Evolutionary conservation across 2,797 vertebrate genomes (phyloP).

Genomic region (Taenioides sp.): DNA sequence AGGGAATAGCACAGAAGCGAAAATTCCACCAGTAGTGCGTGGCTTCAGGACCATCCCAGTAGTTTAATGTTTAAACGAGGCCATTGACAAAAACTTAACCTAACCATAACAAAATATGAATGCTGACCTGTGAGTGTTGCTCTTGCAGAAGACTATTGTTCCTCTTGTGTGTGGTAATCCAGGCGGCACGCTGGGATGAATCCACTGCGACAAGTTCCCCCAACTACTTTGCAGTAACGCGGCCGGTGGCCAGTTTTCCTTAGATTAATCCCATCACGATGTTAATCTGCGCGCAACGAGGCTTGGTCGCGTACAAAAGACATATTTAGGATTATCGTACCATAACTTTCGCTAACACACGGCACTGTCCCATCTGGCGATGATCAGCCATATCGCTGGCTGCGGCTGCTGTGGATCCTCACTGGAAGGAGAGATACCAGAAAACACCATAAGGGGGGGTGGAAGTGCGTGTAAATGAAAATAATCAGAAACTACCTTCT

Average conservation of each 20-base stretch:
- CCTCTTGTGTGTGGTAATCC: slow-evolving; percentile 65
- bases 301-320: slow-evolving; percentile 10
- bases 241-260: slow-evolving; percentile 9
- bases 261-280: slow-evolving; percentile 19
- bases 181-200: slow-evolving; percentile 53
- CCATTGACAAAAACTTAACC: background rate
- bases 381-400: slow-evolving; percentile 66
- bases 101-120: slow-evolving; percentile 28
- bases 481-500: background rate
- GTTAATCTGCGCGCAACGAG: slow-evolving; percentile 15
- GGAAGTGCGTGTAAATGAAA: background rate
- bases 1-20: slow-evolving; percentile 2
- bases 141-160: slow-evolving; percentile 70
- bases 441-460: slow-evolving; percentile 49
- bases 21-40: slow-evolving; percentile 57
- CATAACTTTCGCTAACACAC: slow-evolving; percentile 44
- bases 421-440: slow-evolving; percentile 67
- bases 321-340: slow-evolving; percentile 9
- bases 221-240: slow-evolving; percentile 60
- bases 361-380: slow-evolving; percentile 60
- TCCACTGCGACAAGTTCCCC: slow-evolving; percentile 77
- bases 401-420: slow-evolving; percentile 57
- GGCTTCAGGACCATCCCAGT: slow-evolving; percentile 22
- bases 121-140: slow-evolving; percentile 60
- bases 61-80: background rate